These are phyloP conservation scores for Equus przewalskii DNA, from an alignment of 2,113 vertebrate genomes.

Conservation along the genomic window DNA sequence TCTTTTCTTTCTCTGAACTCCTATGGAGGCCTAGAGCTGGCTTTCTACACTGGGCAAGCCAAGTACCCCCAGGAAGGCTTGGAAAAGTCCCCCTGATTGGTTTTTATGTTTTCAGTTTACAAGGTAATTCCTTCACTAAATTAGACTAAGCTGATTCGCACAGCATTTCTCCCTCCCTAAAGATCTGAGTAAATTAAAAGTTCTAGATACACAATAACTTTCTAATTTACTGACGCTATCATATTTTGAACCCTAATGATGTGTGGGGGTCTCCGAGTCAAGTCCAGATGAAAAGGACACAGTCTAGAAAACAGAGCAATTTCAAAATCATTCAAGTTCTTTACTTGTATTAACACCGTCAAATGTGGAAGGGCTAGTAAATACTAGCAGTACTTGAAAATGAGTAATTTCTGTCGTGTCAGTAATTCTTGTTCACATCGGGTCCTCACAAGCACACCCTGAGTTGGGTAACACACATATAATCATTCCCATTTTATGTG, in stretches of 20 bases:
- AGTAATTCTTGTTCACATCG: not conserved
- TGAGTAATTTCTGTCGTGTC: not conserved
- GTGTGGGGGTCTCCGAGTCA: not conserved
- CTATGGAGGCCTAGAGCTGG: rapidly evolving
- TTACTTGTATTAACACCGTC: not conserved
- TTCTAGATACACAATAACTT: not conserved
- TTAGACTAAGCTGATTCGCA: not conserved
- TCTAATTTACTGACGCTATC: not conserved
- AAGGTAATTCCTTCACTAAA: not conserved
- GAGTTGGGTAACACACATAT: not conserved
- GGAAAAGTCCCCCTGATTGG: not conserved
- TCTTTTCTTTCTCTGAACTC: not conserved
- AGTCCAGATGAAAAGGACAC: not conserved
- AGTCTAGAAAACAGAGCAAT: not conserved
- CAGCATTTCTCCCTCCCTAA: not conserved
- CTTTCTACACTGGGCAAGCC: not conserved
- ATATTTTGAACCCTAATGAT: not conserved
- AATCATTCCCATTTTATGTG: not conserved
- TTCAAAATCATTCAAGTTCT: not conserved
- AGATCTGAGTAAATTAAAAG: not conserved
- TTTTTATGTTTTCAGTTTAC: not conserved
- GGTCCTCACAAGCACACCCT: not conserved
- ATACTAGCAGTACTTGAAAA: not conserved
- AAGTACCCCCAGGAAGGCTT: not conserved
- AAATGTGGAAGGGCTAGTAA: not conserved